phyloP scores from a whole-genome alignment of 30 jellyfish, hydroid and myxozoan species.

The Cassiopea andromeda region DNA sequence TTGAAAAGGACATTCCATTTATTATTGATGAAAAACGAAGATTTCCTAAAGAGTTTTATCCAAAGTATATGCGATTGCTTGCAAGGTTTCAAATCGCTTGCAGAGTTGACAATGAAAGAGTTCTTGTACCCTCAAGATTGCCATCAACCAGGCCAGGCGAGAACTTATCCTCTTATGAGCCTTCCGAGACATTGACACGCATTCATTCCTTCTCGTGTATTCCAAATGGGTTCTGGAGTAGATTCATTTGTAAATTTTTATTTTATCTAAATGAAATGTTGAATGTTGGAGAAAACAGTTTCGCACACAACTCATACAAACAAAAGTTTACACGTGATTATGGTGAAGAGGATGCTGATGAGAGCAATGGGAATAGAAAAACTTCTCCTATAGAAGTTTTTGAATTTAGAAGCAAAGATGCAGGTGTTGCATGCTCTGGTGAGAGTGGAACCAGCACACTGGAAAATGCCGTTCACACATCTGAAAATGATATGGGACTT shows the following conservation, averaged over 20 bases:
- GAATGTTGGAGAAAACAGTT: not conserved
- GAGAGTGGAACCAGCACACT: too few species aligned
- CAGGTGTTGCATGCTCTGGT: too few species aligned
- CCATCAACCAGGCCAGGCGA: too few species aligned
- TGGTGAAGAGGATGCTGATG: not conserved
- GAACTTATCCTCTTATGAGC: not conserved
- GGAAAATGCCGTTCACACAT: too few species aligned
- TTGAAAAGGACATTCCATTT: too few species aligned
- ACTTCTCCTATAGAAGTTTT: not conserved
- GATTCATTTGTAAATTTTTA: slow-evolving; percentile 87
- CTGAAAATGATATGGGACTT: too few species aligned
- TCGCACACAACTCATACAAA: too few species aligned
- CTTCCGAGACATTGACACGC: slow-evolving; percentile 55
- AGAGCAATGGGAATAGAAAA: too few species aligned
- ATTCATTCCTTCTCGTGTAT: slow-evolving; percentile 83
- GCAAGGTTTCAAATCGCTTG: too few species aligned
- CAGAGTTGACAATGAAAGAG: too few species aligned
- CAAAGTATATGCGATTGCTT: slow-evolving; percentile 54
- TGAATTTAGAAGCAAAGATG: not conserved
- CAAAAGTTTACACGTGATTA: not conserved
- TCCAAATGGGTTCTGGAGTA: slow-evolving; percentile 96
- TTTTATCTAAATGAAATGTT: slow-evolving; percentile 81
- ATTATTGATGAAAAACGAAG: slow-evolving; percentile 14
- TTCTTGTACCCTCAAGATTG: too few species aligned
- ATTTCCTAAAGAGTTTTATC: slow-evolving; percentile 76